These are phyloP conservation scores for Eueides isabella DNA, from an alignment of 1,140 invertebrate genomes.

Conservation along the genomic window DNA sequence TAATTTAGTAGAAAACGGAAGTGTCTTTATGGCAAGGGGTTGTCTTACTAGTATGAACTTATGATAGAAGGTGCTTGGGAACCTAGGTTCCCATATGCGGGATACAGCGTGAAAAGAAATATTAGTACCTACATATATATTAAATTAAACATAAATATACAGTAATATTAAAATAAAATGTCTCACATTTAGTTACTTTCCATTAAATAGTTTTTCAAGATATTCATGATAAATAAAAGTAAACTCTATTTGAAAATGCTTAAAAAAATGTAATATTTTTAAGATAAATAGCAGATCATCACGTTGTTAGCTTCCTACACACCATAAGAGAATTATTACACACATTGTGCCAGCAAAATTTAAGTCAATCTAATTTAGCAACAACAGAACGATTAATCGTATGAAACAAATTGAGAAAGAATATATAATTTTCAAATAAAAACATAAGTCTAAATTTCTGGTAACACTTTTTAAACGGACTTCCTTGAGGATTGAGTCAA, in stretches of 20 bases:
- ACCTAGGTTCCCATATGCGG: too few relatives aligned
- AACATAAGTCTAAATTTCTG: conserved; percentile 17
- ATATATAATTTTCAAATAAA: conserved; percentile 21
- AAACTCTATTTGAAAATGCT: not conserved
- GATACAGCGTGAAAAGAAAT: too few relatives aligned
- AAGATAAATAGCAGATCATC: conserved; percentile 28
- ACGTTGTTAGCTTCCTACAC: conserved; percentile 39
- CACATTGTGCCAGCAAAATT: conserved; percentile 35
- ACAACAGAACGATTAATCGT: conserved; percentile 27
- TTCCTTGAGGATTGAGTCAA: conserved; percentile 27
- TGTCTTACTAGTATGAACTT: too few relatives aligned
- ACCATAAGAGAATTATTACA: conserved; percentile 35
- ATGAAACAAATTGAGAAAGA: conserved; percentile 26
- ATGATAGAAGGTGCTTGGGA: too few relatives aligned
- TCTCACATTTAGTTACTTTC: too few relatives aligned
- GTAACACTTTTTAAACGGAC: conserved; percentile 20
- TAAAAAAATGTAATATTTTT: not conserved
- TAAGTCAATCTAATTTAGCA: conserved; percentile 40
- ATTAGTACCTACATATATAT: too few relatives aligned
- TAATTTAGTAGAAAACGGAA: too few relatives aligned
- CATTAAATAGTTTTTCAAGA: too few relatives aligned
- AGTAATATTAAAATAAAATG: too few relatives aligned
- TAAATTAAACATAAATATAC: too few relatives aligned
- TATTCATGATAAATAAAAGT: too few relatives aligned
- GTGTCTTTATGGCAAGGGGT: too few relatives aligned